Evolutionary conservation across 2,113 vertebrate genomes (phyloP).

Genomic region (Cathartes aura): DNA sequence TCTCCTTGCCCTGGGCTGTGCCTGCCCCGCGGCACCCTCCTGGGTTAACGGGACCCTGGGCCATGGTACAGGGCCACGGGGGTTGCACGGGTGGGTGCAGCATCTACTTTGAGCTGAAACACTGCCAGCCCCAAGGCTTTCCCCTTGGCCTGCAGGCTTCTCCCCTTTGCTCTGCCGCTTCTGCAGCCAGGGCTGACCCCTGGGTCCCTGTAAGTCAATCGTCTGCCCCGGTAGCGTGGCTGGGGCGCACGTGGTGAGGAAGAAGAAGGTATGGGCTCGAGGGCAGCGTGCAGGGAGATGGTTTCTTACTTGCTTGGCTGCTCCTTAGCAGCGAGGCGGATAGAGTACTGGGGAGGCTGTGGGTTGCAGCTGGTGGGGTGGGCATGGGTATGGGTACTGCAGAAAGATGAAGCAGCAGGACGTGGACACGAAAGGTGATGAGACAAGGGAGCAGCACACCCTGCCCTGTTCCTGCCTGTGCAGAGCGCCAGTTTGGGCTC

Average conservation of each 20-base stretch:
- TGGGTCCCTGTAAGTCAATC: background rate
- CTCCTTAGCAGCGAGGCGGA: background rate
- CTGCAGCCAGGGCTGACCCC: background rate
- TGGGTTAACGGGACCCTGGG: background rate
- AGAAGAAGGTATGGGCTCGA: background rate
- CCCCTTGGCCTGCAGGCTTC: background rate
- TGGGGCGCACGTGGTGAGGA: too few relatives aligned
- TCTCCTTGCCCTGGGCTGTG: background rate
- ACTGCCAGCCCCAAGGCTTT: background rate
- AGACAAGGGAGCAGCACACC: background rate
- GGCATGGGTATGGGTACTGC: background rate
- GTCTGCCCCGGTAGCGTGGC: too few relatives aligned
- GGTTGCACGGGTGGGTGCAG: background rate
- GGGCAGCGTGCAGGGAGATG: background rate
- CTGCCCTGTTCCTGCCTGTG: background rate
- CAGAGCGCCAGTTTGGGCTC: background rate
- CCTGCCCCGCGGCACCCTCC: background rate
- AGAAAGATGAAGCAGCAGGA: background rate
- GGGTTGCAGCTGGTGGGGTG: background rate
- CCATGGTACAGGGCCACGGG: background rate
- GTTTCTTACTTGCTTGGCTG: background rate
- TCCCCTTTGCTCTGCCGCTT: background rate
- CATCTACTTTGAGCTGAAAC: background rate
- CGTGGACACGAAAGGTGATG: background rate
- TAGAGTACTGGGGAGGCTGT: too few relatives aligned